Conservation (phyloP, 2,113 vertebrate species). For the Seriola aureovittata region DNA sequence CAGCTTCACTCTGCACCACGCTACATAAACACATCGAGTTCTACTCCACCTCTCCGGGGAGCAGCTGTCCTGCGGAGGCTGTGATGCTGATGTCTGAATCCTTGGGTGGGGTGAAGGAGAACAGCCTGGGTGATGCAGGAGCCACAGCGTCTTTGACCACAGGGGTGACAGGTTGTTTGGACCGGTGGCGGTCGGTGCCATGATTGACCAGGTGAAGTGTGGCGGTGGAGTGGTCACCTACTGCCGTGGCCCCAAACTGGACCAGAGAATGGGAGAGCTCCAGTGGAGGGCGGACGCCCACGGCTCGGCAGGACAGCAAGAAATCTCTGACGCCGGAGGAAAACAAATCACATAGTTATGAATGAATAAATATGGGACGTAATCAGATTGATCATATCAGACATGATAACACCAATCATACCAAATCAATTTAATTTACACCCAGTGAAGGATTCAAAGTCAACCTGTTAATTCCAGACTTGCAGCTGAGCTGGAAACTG, state of each 20-base stretch:
- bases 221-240: constrained; percentile 84
- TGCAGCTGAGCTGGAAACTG: constrained; percentile 91
- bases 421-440: background rate
- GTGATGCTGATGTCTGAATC: constrained; percentile 85
- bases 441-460: constrained; percentile 18
- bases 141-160: background rate
- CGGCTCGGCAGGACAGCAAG: constrained; percentile 87
- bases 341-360: background rate
- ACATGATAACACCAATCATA: background rate
- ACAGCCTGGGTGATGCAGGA: constrained; percentile 83
- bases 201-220: constrained; percentile 84
- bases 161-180: constrained; percentile 28
- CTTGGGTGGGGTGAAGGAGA: constrained; percentile 86
- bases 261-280: constrained; percentile 91
- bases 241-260: constrained; percentile 89
- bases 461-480: constrained; percentile 90
- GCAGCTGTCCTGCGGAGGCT: constrained; percentile 85
- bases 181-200: background rate
- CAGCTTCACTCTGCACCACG: too few relatives aligned
- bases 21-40: background rate
- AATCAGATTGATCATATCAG: background rate
- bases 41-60: constrained; percentile 79
- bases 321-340: constrained; percentile 86
- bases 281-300: constrained; percentile 89
- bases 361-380: background rate